Percentiles rank a stretch among this genome's conserved stretches.
phyloP scores from a whole-genome alignment of 2,113 vertebrate species.

The Tichodroma muraria region DNA sequence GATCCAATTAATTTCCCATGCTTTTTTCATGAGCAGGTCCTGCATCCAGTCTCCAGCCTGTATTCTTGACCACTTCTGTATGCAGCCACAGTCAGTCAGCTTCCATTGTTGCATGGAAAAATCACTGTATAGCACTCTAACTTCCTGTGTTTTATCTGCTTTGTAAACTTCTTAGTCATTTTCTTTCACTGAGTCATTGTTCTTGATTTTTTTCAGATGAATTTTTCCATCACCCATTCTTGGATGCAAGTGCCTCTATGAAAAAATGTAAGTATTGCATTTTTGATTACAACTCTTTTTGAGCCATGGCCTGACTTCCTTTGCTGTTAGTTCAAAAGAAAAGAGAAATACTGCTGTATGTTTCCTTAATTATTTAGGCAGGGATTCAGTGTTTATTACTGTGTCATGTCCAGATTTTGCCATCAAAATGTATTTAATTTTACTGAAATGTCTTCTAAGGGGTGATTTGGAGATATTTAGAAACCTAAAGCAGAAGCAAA shows the following conservation, averaged over 20 bases:
- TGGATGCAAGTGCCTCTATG: slow-evolving; percentile 79
- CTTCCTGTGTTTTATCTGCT: neutral
- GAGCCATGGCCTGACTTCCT: neutral
- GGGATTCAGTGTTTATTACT: neutral
- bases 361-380: neutral
- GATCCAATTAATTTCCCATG: neutral
- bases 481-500: neutral
- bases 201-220: slow-evolving; percentile 73
- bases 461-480: neutral
- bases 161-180: neutral
- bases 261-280: slow-evolving; percentile 84
- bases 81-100: neutral
- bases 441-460: neutral
- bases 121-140: neutral
- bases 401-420: neutral
- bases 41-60: neutral
- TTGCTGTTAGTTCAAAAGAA: neutral
- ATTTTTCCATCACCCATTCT: slow-evolving; percentile 92
- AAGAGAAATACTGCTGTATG: neutral
- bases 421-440: neutral
- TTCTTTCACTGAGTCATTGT: neutral
- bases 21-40: neutral
- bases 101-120: neutral
- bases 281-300: neutral
- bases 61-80: neutral